Evolutionary conservation across 2,113 vertebrate genomes (phyloP), one percentile per base, ranked within the genome.

Genomic region (Turnix velox): DNA sequence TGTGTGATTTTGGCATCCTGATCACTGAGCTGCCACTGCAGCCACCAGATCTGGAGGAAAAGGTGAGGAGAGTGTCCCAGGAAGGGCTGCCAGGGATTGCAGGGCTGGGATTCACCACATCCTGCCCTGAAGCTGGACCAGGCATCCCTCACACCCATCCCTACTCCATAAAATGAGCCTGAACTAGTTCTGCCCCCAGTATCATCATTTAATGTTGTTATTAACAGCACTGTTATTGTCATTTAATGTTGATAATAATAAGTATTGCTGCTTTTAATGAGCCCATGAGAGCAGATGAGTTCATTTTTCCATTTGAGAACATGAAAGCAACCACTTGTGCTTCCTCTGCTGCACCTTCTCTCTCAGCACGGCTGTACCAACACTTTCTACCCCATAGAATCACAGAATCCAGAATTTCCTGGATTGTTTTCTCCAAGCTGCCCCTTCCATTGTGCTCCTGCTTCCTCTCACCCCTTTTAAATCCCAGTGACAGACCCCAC

Each of bases 1-100:
- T 98, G 37, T 98, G 98, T 84, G 91, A 98, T 76, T 96, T 98
- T 39, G 98, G 96, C 8, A 25, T 59, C 9, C 69, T 97, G 55
- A 48, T 87, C 22, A 43, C 86, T 22, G 77, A 96, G 49, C 61
- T 71, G 11, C 48, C 9, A 0, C 58, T 30, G 2, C 59, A 68
- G 25, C 42, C 58, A 10, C 25, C 78, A 3, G 54, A 15, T 20
- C 20, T 67, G n/a, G 84, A 91, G 51, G 80, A 96, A 45, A 93
- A 95, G 96, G 95, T 97, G 68, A 95, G 16, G 48, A 90, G 9
- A 0, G 0, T 59, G 57, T 58, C 40, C 46, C 1, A 2, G 59
- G 63, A 65, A 27, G 76, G 65, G 15, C 92, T 96, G 93, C 97
- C 61, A 24, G 51, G 49, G 55, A 10, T 0, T 62, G 39, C 54